Evolutionary conservation across 2,113 vertebrate species (phyloP), one percentile per base, ranked within the genome.

Genomic region (Helogale parvula): DNA sequence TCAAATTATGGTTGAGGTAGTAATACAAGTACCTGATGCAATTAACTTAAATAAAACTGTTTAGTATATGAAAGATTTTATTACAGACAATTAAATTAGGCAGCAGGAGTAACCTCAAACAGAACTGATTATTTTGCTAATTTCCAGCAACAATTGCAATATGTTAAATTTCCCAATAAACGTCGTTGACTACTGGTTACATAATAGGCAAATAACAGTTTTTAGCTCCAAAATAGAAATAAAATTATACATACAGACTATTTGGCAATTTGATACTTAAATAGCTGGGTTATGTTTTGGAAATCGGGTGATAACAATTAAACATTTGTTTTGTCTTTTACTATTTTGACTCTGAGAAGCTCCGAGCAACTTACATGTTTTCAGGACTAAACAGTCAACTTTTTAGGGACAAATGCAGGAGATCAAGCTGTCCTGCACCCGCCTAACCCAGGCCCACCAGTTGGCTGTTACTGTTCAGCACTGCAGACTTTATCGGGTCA

Each of bases 21-120:
- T 57, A 97, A n/a, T 66, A 41, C 1, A 94, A 77, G 12, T 7
- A 21, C 33, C 9, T 47, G 27, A 72, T 93, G 29, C n/a, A 54
- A n/a, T 85, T n/a, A 95, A 88, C 50, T 77, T 74, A 93, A 96
- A 90, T 82, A 93, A 87, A 72, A 66, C 47, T 87, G 35, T 69
- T 92, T 35, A 29, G 5, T 31, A 63, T 38, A 38, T 38, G 52
- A 83, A 88, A 84, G 47, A 7, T 45, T 87, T 87, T 87, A 77
- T 94, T 72, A 79, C 31, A 69, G 91, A 72, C n/a, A 82, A 69
- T 89, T 79, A 84, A 85, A 92, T 95, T 68, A 90, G 54, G 45
- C 31, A 87, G 38, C 35, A 90, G 74, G 33, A 68, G 10, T 38
- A 76, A 79, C 15, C 69, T 60, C 23, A 85, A 35, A 57, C 25